Conservation (phyloP, 2,113 vertebrate genomes). For the Rafetus swinhoei region DNA sequence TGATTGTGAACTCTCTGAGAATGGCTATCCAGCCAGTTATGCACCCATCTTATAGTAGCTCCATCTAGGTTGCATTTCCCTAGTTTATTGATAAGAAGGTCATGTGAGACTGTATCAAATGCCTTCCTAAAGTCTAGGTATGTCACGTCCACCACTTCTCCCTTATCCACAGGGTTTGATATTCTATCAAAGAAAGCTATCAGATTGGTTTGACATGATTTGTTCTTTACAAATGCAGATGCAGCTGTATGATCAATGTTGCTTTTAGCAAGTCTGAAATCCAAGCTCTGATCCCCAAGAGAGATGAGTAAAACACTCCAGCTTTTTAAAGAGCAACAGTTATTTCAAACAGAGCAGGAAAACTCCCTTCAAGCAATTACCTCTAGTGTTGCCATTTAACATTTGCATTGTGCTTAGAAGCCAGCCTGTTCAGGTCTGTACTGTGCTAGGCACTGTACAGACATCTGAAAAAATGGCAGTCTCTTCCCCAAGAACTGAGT, state of each 20-base stretch:
- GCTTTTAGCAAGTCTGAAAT: neutral
- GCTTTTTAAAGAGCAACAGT: neutral
- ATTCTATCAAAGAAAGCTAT: too few species aligned
- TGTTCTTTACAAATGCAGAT: too few species aligned
- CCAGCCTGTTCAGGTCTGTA: neutral
- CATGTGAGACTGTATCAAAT: too few species aligned
- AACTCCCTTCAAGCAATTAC: fast-evolving
- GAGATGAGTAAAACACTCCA: neutral
- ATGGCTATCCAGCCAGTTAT: too few species aligned
- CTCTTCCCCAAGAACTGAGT: neutral
- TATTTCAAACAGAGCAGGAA: neutral
- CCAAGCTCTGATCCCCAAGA: neutral
- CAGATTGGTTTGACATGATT: too few species aligned
- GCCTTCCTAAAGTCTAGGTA: too few species aligned
- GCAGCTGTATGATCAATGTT: neutral
- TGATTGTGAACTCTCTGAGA: too few species aligned
- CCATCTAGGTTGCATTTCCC: too few species aligned
- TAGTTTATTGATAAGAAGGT: too few species aligned
- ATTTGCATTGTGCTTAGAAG: neutral
- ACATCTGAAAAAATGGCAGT: neutral
- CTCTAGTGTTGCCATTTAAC: neutral
- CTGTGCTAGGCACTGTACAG: neutral
- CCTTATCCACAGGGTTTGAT: too few species aligned
- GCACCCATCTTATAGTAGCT: too few species aligned
- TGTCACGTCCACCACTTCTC: too few species aligned